Percentiles rank a stretch among this genome's conserved stretches.
Conservation (phyloP, 2,888 invertebrate genomes). For the Rhamnusium bicolor region DNA sequence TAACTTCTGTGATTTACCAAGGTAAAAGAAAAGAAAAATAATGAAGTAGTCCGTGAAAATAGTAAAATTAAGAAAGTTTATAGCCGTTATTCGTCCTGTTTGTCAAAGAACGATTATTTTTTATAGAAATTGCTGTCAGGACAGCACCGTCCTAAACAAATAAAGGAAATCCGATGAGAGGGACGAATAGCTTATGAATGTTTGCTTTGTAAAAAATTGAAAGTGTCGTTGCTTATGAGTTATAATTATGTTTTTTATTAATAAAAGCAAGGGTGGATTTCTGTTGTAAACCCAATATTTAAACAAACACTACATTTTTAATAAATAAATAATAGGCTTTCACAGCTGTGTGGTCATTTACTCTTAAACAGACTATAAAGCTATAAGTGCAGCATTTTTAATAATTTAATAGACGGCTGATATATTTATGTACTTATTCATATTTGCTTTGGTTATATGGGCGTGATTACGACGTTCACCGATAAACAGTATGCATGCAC, state of each 20-base stretch:
- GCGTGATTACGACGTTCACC: too few relatives aligned
- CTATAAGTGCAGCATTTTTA: too few relatives aligned
- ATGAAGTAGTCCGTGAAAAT: slow-evolving; percentile 37
- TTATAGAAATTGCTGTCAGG: background rate
- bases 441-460: too few relatives aligned
- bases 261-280: background rate
- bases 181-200: slow-evolving; percentile 4
- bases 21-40: slow-evolving; percentile 40
- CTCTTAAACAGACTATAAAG: too few relatives aligned
- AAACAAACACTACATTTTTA: background rate
- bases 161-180: slow-evolving; percentile 8
- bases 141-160: slow-evolving; percentile 12
- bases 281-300: background rate
- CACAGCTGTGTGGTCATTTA: background rate
- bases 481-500: too few relatives aligned
- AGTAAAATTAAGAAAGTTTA: slow-evolving; percentile 47
- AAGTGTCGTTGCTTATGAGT: background rate
- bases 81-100: background rate
- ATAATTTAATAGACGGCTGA: too few relatives aligned
- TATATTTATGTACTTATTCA: too few relatives aligned
- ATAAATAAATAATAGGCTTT: background rate
- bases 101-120: background rate
- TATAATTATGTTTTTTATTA: background rate
- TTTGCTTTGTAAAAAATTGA: slow-evolving; percentile 9
- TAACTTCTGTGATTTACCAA: slow-evolving; percentile 48